Evolutionary conservation across 2,888 invertebrate genomes (phyloP).

Genomic region (Gibbula magus): DNA sequence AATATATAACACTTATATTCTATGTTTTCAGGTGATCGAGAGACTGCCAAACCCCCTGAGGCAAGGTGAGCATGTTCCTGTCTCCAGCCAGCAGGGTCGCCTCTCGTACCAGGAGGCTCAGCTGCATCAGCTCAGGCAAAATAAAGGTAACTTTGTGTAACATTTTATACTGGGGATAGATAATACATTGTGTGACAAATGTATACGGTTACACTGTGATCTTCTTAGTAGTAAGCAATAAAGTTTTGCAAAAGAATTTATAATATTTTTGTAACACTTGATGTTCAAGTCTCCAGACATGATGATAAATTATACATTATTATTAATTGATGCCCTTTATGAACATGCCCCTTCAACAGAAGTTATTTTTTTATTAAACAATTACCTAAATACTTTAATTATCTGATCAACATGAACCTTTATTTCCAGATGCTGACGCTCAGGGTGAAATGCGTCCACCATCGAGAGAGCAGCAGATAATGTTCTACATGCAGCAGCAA

Average conservation of each 20-base stretch:
- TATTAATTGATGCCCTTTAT: too few relatives aligned
- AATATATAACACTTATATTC: background rate
- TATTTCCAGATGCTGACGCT: conserved; percentile 22
- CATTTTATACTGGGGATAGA: background rate
- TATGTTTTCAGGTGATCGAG: conserved; percentile 55
- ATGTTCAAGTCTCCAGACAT: too few relatives aligned
- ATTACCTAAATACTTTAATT: too few relatives aligned
- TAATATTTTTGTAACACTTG: too few relatives aligned
- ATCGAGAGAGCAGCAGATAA: conserved; percentile 27
- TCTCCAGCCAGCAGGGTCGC: conserved; percentile 26
- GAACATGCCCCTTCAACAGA: too few relatives aligned
- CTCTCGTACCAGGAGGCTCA: conserved; percentile 26
- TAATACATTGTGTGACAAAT: too few relatives aligned
- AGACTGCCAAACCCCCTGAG: conserved; percentile 53
- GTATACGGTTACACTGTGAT: too few relatives aligned
- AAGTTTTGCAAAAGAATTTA: too few relatives aligned
- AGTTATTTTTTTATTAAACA: too few relatives aligned
- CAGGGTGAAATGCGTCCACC: conserved; percentile 30
- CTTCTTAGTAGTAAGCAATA: too few relatives aligned
- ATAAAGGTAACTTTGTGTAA: conserved; percentile 35
- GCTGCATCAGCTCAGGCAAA: conserved; percentile 26
- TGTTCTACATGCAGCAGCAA: conserved; percentile 36
- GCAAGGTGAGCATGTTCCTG: conserved; percentile 31
- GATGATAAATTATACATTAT: too few relatives aligned
- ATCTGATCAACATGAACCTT: too few relatives aligned